Percentiles rank a stretch among this genome's conserved stretches.
Evolutionary conservation across 2,113 vertebrate species (phyloP).

Genomic region (Sitta europaea): DNA sequence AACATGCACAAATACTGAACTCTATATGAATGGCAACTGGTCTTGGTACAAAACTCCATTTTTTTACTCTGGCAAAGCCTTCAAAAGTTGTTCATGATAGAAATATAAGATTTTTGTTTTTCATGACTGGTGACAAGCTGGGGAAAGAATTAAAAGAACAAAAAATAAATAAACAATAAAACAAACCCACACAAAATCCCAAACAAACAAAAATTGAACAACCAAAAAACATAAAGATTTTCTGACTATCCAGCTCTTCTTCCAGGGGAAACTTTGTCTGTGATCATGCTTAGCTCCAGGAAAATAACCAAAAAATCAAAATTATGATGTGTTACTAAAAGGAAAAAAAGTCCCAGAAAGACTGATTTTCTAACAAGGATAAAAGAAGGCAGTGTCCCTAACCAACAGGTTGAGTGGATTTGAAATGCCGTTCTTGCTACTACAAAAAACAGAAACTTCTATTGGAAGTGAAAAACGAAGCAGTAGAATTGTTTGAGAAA

Average conservation of each 20-base stretch:
- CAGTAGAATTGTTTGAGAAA: not conserved
- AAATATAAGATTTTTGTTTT: not conserved
- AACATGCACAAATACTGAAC: not conserved
- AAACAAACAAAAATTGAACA: not conserved
- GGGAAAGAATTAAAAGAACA: not conserved
- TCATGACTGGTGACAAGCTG: not conserved
- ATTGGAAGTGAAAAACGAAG: not conserved
- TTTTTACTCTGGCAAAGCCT: not conserved
- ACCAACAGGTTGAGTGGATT: not conserved
- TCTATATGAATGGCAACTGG: not conserved
- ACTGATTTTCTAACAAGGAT: not conserved
- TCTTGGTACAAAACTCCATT: not conserved
- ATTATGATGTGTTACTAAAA: not conserved
- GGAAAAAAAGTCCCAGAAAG: not conserved
- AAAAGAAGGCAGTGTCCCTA: not conserved
- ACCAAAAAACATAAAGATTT: rapidly evolving
- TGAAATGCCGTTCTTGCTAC: not conserved
- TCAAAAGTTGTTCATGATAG: not conserved
- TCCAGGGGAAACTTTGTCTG: not conserved
- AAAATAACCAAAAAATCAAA: not conserved
- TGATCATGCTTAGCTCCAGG: not conserved
- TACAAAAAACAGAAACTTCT: not conserved
- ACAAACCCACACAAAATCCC: not conserved
- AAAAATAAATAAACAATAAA: no score
- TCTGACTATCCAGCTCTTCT: not conserved